A percentile compares a stretch with the other conserved stretches of the same genome.
Conservation (phyloP, 2,888 invertebrate species). For the Cyclophora albipunctata region DNA sequence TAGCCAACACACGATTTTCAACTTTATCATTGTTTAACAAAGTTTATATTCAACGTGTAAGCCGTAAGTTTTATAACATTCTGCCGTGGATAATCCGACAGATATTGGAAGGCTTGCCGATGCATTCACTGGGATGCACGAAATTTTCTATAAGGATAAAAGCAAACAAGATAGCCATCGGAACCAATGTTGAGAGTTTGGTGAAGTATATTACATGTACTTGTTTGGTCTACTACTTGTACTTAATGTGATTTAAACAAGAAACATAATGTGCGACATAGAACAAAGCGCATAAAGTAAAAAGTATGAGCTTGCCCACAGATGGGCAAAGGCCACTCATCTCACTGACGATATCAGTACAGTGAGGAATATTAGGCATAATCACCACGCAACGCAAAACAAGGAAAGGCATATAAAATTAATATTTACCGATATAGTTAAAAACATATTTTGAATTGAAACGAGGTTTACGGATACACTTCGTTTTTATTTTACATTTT, state of each 20-base stretch:
- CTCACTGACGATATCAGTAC: too few relatives aligned
- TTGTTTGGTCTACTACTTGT: too few relatives aligned
- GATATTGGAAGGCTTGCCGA: conserved; percentile 71
- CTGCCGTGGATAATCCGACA: conserved; percentile 63
- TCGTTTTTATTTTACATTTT: too few relatives aligned
- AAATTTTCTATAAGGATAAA: conserved; percentile 75
- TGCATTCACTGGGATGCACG: conserved; percentile 72
- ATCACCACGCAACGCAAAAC: too few relatives aligned
- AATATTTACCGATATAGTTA: too few relatives aligned
- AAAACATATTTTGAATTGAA: too few relatives aligned
- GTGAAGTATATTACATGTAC: conserved; percentile 24
- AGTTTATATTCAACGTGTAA: conserved; percentile 32
- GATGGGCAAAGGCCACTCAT: too few relatives aligned
- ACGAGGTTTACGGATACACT: too few relatives aligned
- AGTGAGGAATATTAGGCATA: too few relatives aligned
- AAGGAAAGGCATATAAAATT: too few relatives aligned
- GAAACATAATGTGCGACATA: background rate
- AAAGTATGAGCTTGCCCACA: background rate
- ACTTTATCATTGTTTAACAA: conserved; percentile 31
- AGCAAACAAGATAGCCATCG: conserved; percentile 73
- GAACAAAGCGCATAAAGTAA: conserved; percentile 3
- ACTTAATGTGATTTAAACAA: too few relatives aligned
- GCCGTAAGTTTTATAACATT: conserved; percentile 53
- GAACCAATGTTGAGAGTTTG: conserved; percentile 50
- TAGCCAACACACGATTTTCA: conserved; percentile 28